phyloP scores from a whole-genome alignment of 2,888 invertebrate genomes.

The Cordylochernes scorpioides region DNA sequence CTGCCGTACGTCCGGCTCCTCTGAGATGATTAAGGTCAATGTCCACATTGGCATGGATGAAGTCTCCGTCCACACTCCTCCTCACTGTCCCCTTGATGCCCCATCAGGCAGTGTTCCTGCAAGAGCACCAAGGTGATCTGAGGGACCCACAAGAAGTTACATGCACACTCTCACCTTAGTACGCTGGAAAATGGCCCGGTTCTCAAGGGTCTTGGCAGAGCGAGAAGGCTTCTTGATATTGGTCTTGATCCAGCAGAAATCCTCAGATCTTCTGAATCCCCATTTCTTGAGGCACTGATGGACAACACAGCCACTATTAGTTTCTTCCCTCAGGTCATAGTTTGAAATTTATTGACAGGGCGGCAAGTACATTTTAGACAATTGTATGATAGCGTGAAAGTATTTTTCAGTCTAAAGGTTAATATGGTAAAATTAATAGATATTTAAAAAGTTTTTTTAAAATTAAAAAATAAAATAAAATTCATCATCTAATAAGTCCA shows the following conservation, averaged over 20 bases:
- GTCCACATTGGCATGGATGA: constrained; percentile 93
- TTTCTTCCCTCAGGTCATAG: no score
- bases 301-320: no score
- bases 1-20: constrained; percentile 83
- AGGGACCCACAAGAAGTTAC: no score
- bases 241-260: constrained; percentile 95
- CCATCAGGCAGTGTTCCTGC: constrained; percentile 86
- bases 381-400: no score
- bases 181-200: constrained; percentile 75
- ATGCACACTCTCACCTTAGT: constrained; percentile 55
- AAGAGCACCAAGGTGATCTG: no score
- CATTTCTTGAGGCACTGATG: constrained; percentile 68
- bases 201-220: constrained; percentile 75
- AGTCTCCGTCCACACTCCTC: constrained; percentile 84
- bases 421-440: no score
- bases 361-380: no score
- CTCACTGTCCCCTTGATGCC: constrained; percentile 84
- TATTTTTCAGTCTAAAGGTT: no score
- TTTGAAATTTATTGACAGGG: no score
- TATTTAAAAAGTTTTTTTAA: no score
- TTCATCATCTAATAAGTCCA: no score
- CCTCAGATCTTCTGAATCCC: constrained; percentile 90
- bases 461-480: no score
- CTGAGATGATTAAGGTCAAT: constrained; percentile 91
- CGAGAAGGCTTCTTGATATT: constrained; percentile 82